phyloP scores from a whole-genome alignment of 2,888 invertebrate genomes.

The Coleophora flavipennella region DNA sequence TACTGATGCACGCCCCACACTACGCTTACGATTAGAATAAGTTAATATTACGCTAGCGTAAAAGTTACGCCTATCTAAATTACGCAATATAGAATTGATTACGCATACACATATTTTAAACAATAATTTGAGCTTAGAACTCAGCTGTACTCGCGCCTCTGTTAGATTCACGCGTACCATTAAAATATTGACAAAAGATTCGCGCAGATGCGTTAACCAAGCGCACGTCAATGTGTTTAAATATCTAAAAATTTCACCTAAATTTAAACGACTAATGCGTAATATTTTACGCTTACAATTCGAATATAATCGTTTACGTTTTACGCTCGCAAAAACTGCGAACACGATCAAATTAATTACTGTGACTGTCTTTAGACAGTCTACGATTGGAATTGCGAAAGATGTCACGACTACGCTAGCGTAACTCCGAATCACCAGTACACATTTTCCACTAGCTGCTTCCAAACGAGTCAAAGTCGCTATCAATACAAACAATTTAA shows the following conservation, averaged over 20 bases:
- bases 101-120: not conserved
- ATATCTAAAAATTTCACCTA: no score
- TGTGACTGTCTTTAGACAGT: no score
- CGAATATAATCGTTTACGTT: not conserved
- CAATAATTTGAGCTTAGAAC: conserved; percentile 1
- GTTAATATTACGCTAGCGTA: conserved; percentile 2
- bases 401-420: conserved; percentile 11
- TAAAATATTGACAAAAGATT: no score
- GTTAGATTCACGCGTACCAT: conserved; percentile 8
- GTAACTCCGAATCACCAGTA: conserved; percentile 3
- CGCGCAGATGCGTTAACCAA: conserved; percentile 1
- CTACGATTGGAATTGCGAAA: not conserved
- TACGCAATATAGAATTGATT: conserved; percentile 2
- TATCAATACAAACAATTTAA: not conserved
- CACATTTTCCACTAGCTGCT: not conserved
- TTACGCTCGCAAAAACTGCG: no score
- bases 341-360: not conserved
- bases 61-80: not conserved
- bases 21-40: conserved; percentile 4
- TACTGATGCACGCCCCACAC: conserved; percentile 22
- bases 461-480: conserved; percentile 1
- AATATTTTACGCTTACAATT: not conserved
- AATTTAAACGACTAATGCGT: no score
- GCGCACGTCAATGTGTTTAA: not conserved
- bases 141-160: conserved; percentile 3